A percentile compares a stretch with the other conserved stretches of the same genome.
These are phyloP conservation scores for Plebejus melissa DNA, from an alignment of 2,888 invertebrate genomes.

Conservation along the genomic window DNA sequence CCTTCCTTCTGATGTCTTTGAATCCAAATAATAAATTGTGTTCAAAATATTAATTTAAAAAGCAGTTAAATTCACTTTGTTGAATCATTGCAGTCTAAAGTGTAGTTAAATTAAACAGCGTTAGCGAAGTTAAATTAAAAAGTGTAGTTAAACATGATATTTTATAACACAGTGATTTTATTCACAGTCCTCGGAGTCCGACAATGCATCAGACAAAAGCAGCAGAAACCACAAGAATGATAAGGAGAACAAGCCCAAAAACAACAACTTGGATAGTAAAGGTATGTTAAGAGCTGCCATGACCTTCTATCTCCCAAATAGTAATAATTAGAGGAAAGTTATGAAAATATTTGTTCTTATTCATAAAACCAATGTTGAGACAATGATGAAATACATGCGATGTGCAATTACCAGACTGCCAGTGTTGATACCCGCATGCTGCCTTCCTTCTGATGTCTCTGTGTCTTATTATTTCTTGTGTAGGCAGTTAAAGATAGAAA, in stretches of 20 bases:
- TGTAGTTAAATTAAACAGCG: not conserved
- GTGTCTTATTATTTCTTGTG: not conserved
- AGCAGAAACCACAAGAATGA: constrained; percentile 63
- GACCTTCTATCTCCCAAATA: not conserved
- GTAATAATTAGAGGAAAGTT: not conserved
- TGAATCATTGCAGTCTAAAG: not conserved
- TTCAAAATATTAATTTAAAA: not conserved
- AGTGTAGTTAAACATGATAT: not conserved
- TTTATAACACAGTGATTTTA: constrained; percentile 31
- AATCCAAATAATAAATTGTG: not conserved
- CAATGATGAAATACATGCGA: constrained; percentile 59
- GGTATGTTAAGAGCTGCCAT: constrained; percentile 42
- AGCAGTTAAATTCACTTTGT: too few species aligned
- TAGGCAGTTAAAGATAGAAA: not conserved
- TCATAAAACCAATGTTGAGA: not conserved
- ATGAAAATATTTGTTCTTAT: not conserved
- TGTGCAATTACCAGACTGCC: constrained; percentile 55
- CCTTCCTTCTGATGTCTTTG: constrained; percentile 57
- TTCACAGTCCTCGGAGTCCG: constrained; percentile 66
- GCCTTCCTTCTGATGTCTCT: constrained; percentile 61
- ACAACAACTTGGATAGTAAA: constrained; percentile 63
- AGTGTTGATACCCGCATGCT: constrained; percentile 63
- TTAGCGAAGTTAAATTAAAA: not conserved
- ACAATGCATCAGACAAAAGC: constrained; percentile 69
- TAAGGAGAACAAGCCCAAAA: constrained; percentile 71